Percentiles rank a stretch among this genome's conserved stretches.
These are phyloP conservation scores for Drosophila subobscura DNA, from an alignment of 1,140 invertebrate species.

Conservation along the genomic window DNA sequence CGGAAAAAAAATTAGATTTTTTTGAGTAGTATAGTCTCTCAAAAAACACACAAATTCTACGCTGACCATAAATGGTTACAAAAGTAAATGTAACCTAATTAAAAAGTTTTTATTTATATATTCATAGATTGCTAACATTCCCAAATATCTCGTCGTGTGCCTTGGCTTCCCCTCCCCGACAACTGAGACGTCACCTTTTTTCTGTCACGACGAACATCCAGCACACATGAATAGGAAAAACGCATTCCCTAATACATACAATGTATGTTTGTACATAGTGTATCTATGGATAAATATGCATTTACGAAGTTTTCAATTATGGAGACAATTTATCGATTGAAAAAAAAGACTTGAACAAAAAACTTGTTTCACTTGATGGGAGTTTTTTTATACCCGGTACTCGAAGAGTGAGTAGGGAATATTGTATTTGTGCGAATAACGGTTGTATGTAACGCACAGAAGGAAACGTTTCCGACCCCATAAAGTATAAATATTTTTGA, in stretches of 20 bases:
- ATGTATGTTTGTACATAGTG: too few species aligned
- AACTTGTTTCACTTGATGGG: slow-evolving; percentile 42
- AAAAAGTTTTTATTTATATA: slow-evolving; percentile 16
- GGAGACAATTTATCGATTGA: slow-evolving; percentile 49
- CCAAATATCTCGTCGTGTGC: slow-evolving; percentile 13
- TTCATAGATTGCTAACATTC: slow-evolving; percentile 17
- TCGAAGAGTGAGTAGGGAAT: too few species aligned
- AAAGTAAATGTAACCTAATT: background rate
- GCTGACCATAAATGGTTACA: background rate
- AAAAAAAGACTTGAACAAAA: slow-evolving; percentile 61
- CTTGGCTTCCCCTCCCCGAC: slow-evolving; percentile 15
- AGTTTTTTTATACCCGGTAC: too few species aligned
- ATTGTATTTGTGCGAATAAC: too few species aligned
- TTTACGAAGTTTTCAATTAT: slow-evolving; percentile 31
- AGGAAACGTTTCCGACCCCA: too few species aligned
- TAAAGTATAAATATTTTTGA: too few species aligned
- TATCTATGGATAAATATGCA: slow-evolving; percentile 9
- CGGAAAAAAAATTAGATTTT: too few species aligned
- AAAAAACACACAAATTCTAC: background rate
- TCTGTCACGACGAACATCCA: slow-evolving; percentile 35
- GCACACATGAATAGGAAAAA: background rate
- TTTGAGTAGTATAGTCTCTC: too few species aligned
- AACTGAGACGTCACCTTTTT: slow-evolving; percentile 41
- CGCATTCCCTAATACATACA: slow-evolving; percentile 2
- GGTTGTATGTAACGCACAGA: too few species aligned